phyloP scores from a whole-genome alignment of 2,888 invertebrate species.

The Acrocera orbiculus region DNA sequence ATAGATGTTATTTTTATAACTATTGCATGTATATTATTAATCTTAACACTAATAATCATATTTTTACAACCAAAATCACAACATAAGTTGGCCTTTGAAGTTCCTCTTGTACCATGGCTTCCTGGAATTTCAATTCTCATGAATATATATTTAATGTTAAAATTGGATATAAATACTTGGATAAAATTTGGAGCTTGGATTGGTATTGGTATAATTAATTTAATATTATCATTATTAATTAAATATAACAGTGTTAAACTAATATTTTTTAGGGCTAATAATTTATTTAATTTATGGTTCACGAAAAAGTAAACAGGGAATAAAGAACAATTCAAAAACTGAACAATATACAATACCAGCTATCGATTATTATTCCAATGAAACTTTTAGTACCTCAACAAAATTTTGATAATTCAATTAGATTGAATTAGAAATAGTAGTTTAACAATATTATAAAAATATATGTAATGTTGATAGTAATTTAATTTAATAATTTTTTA shows the following conservation, averaged over 20 bases:
- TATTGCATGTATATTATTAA: conserved; percentile 16
- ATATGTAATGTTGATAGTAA: too few relatives aligned
- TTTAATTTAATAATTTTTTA: too few relatives aligned
- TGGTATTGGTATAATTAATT: conserved; percentile 39
- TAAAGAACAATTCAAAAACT: too few relatives aligned
- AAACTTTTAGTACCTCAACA: too few relatives aligned
- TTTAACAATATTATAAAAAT: too few relatives aligned
- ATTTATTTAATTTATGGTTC: conserved; percentile 44
- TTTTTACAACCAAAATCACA: conserved; percentile 44
- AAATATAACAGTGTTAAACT: not conserved
- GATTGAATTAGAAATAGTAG: too few relatives aligned
- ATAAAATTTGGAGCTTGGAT: conserved; percentile 70
- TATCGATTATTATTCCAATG: too few relatives aligned
- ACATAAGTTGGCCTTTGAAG: conserved; percentile 44
- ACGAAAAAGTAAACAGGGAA: conserved; percentile 31
- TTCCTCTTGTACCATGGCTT: conserved; percentile 65
- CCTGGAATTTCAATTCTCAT: conserved; percentile 66
- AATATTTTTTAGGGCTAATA: conserved; percentile 30
- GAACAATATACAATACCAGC: too few relatives aligned
- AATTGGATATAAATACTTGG: conserved; percentile 54
- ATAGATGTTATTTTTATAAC: conserved; percentile 15
- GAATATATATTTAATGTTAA: conserved; percentile 65
- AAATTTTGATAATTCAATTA: too few relatives aligned
- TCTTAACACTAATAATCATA: conserved; percentile 36
- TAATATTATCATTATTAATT: not conserved